Evolutionary conservation across 37 sponge, comb jelly and placozoan species (phyloP).

Genomic region (Ephydatia muelleri): DNA sequence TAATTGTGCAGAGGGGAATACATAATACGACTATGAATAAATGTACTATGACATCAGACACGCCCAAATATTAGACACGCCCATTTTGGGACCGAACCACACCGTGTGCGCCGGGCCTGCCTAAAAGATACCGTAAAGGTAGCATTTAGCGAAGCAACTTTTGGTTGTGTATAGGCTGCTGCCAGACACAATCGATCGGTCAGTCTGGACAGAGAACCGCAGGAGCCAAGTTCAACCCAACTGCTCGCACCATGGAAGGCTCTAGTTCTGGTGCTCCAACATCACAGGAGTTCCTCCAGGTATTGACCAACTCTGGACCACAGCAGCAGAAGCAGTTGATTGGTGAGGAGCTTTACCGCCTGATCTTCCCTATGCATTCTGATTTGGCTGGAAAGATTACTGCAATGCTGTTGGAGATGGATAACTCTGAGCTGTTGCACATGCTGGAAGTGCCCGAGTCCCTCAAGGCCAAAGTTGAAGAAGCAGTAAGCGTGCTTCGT

Average conservation of each 20-base stretch:
- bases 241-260: conserved; percentile 67
- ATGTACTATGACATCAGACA: too few species aligned
- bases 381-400: conserved; percentile 97
- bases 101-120: too few species aligned
- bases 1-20: too few species aligned
- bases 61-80: too few species aligned
- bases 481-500: conserved; percentile 88
- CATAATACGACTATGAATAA: too few species aligned
- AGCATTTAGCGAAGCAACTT: too few species aligned
- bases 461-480: conserved; percentile 90
- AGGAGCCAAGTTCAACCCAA: conserved; percentile 57
- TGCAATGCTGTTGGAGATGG: conserved; percentile 98
- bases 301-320: conserved; percentile 65
- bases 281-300: conserved; percentile 18
- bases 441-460: conserved; percentile 87
- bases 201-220: not conserved
- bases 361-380: conserved; percentile 63
- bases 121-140: too few species aligned
- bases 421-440: conserved; percentile 93
- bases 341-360: conserved; percentile 90
- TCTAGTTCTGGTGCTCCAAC: not conserved
- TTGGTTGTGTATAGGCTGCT: too few species aligned
- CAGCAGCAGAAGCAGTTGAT: conserved; percentile 97
- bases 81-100: too few species aligned
- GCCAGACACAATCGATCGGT: not conserved